phyloP scores from a whole-genome alignment of 2,113 vertebrate species.

The Rhinogobius similis region DNA sequence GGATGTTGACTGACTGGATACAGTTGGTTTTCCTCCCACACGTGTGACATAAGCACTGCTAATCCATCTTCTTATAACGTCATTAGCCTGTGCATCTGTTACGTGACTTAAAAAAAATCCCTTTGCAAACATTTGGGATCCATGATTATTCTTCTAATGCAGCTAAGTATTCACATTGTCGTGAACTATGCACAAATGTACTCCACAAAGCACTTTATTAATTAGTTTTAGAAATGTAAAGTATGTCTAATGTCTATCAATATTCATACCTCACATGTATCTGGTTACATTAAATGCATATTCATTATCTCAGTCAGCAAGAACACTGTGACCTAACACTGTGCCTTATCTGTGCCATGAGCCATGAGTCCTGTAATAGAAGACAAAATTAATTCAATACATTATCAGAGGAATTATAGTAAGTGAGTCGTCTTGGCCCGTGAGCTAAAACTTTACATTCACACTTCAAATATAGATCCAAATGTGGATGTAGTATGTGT shows the following conservation, averaged over 20 bases:
- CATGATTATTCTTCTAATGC: constrained; percentile 5
- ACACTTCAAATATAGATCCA: not conserved
- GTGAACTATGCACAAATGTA: constrained; percentile 8
- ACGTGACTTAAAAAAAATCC: constrained; percentile 19
- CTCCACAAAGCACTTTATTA: constrained; percentile 15
- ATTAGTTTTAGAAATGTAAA: constrained; percentile 14
- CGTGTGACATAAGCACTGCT: constrained; percentile 9
- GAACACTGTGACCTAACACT: constrained; percentile 7
- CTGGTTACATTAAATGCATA: constrained; percentile 21
- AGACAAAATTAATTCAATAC: constrained; percentile 3
- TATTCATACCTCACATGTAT: constrained; percentile 11
- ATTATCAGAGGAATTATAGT: constrained; percentile 15
- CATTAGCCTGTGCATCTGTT: constrained; percentile 38
- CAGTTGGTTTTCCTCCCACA: constrained; percentile 1
- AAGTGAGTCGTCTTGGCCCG: constrained; percentile 22
- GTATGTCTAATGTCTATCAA: constrained; percentile 4
- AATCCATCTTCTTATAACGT: constrained; percentile 29
- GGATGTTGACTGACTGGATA: constrained; percentile 1
- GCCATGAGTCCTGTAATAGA: not conserved
- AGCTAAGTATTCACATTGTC: constrained; percentile 4
- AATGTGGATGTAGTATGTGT: not conserved
- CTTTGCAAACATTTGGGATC: constrained; percentile 10
- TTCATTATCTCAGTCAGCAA: constrained; percentile 9
- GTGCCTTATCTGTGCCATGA: not conserved
- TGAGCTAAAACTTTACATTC: constrained; percentile 10